Conservation (phyloP, 2,797 vertebrate genomes). For the Crocidura indochinensis region DNA sequence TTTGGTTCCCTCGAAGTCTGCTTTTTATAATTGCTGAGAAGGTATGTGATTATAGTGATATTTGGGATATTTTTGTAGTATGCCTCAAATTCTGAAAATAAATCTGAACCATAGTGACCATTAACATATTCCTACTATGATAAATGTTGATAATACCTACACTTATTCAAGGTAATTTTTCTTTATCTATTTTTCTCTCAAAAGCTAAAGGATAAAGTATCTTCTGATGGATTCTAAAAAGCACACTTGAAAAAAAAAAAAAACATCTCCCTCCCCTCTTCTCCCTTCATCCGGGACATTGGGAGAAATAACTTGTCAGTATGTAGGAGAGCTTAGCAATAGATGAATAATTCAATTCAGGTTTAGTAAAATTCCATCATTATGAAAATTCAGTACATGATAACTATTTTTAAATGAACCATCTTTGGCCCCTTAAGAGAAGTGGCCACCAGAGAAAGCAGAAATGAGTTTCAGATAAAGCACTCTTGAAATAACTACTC, state of each 20-base stretch:
- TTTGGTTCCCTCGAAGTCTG: constrained; percentile 53
- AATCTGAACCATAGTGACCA: constrained; percentile 72
- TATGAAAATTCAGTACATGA: constrained; percentile 75
- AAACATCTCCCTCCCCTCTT: neutral
- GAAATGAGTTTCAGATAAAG: constrained; percentile 76
- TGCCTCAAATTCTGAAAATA: constrained; percentile 73
- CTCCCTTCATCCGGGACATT: neutral
- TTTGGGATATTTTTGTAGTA: constrained; percentile 59
- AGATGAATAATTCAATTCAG: constrained; percentile 77
- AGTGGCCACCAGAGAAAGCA: constrained; percentile 70
- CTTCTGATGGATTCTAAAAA: constrained; percentile 22
- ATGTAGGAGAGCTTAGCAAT: constrained; percentile 54
- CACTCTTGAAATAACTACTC: constrained; percentile 62
- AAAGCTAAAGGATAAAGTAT: constrained; percentile 38
- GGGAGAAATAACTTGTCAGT: constrained; percentile 74
- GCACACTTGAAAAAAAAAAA: neutral
- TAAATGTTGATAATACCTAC: constrained; percentile 76
- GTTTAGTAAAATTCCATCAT: constrained; percentile 77
- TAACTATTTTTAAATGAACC: constrained; percentile 81
- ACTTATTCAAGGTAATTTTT: constrained; percentile 68
- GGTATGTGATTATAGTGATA: constrained; percentile 46
- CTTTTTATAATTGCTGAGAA: constrained; percentile 64
- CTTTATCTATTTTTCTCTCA: constrained; percentile 70
- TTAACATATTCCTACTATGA: constrained; percentile 69
- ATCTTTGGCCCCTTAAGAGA: constrained; percentile 72